phyloP scores from a whole-genome alignment of 2,797 vertebrate species.

The Cuniculus paca region DNA sequence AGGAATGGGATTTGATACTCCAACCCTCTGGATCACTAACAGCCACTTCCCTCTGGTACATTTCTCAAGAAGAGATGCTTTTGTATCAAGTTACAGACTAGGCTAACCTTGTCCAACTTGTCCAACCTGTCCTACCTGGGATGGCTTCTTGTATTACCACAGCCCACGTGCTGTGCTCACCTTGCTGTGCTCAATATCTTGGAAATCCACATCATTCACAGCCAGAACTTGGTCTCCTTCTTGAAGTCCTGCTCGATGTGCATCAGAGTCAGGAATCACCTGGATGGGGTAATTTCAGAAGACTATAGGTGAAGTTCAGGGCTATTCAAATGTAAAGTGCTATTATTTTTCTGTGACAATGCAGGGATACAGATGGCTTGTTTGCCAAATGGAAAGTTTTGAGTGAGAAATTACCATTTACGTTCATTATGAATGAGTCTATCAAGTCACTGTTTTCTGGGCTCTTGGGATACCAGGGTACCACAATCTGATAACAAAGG shows the following conservation, averaged over 20 bases:
- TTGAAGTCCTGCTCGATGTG: slow-evolving; percentile 96
- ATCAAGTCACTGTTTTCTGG: slow-evolving; percentile 28
- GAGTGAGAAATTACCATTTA: slow-evolving; percentile 44
- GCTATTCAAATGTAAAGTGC: slow-evolving; percentile 28
- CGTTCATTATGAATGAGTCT: neutral
- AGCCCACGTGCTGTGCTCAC: slow-evolving; percentile 86
- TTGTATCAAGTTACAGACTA: slow-evolving; percentile 27
- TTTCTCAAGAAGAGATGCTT: slow-evolving; percentile 39
- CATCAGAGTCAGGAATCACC: slow-evolving; percentile 98
- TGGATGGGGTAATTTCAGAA: slow-evolving; percentile 79
- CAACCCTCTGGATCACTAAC: slow-evolving; percentile 13
- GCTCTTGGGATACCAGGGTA: neutral
- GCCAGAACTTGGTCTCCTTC: slow-evolving; percentile 99
- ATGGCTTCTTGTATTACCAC: slow-evolving; percentile 21
- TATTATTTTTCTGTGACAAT: neutral
- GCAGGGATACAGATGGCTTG: neutral
- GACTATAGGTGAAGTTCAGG: slow-evolving; percentile 28
- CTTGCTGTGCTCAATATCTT: slow-evolving; percentile 98
- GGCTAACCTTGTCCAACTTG: neutral
- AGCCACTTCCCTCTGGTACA: neutral
- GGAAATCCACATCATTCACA: slow-evolving; percentile 99
- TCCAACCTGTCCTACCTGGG: slow-evolving; percentile 37
- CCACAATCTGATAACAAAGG: neutral
- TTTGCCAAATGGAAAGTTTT: slow-evolving; percentile 45
- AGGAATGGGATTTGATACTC: slow-evolving; percentile 24